Percentiles rank a stretch among this genome's conserved stretches.
phyloP scores from a whole-genome alignment of 2,888 invertebrate genomes.

The Strigamia transsilvanica region DNA sequence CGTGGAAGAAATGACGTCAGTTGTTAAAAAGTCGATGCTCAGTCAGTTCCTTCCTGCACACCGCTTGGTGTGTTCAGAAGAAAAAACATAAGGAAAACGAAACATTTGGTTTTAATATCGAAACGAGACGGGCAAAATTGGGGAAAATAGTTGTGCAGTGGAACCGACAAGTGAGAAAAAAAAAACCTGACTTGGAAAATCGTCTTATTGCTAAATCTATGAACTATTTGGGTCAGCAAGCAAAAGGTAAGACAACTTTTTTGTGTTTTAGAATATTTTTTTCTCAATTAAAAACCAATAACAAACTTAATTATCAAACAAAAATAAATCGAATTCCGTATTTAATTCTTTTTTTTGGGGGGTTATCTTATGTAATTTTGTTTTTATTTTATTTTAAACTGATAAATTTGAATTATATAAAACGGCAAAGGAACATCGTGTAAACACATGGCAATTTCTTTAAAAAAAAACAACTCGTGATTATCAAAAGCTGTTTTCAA shows the following conservation, averaged over 20 bases:
- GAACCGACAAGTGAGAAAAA: background rate
- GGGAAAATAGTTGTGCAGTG: background rate
- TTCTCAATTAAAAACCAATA: background rate
- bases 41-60: conserved; percentile 31
- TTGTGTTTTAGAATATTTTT: background rate
- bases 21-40: conserved; percentile 39
- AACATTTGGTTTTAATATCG: background rate
- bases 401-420: too few relatives aligned
- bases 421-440: too few relatives aligned
- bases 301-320: background rate
- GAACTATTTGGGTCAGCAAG: conserved; percentile 23
- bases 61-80: conserved; percentile 9
- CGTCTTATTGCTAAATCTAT: conserved; percentile 21
- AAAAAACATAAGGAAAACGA: background rate
- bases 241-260: conserved; percentile 33
- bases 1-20: background rate
- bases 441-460: too few relatives aligned
- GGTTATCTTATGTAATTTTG: background rate
- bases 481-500: background rate
- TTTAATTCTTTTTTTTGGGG: background rate
- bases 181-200: conserved; percentile 12
- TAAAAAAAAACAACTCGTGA: too few relatives aligned
- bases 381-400: background rate
- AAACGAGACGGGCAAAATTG: background rate
- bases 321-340: background rate